Conservation (phyloP, 2,888 invertebrate genomes). For the Orthosia cruda region DNA sequence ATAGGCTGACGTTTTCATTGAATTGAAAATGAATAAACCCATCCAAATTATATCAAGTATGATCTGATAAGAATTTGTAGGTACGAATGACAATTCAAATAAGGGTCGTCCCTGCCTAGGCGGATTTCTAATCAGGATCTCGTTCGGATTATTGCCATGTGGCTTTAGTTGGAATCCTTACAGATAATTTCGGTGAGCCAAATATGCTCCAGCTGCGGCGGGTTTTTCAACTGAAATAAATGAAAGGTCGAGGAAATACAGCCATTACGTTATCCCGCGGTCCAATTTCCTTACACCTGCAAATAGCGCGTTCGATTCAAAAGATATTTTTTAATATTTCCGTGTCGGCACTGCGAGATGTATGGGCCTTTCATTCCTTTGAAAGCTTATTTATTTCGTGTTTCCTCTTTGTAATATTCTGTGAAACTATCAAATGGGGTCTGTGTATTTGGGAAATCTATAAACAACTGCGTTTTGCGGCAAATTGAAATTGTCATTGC, state of each 20-base stretch:
- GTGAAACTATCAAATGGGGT: constrained; percentile 64
- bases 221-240: constrained; percentile 72
- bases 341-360: constrained; percentile 52
- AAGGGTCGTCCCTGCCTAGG: constrained; percentile 65
- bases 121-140: constrained; percentile 75
- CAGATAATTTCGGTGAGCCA: constrained; percentile 66
- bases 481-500: constrained; percentile 59
- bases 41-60: constrained; percentile 72
- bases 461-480: constrained; percentile 44
- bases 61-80: constrained; percentile 72
- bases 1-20: constrained; percentile 68
- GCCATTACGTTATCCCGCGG: constrained; percentile 65
- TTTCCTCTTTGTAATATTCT: constrained; percentile 63
- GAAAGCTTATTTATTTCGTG: constrained; percentile 69
- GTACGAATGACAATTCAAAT: constrained; percentile 70
- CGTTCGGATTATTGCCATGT: constrained; percentile 69
- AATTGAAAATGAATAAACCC: constrained; percentile 73
- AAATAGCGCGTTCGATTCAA: constrained; percentile 63
- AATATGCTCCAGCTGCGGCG: constrained; percentile 68
- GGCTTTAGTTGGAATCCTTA: constrained; percentile 69
- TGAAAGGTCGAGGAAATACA: constrained; percentile 73
- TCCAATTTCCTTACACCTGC: constrained; percentile 71
- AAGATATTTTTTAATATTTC: constrained; percentile 75
- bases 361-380: constrained; percentile 66
- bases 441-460: constrained; percentile 40